Base-by-base conservation (phyloP, 2,113 vertebrate genomes). In the Lagopus muta region DNA sequence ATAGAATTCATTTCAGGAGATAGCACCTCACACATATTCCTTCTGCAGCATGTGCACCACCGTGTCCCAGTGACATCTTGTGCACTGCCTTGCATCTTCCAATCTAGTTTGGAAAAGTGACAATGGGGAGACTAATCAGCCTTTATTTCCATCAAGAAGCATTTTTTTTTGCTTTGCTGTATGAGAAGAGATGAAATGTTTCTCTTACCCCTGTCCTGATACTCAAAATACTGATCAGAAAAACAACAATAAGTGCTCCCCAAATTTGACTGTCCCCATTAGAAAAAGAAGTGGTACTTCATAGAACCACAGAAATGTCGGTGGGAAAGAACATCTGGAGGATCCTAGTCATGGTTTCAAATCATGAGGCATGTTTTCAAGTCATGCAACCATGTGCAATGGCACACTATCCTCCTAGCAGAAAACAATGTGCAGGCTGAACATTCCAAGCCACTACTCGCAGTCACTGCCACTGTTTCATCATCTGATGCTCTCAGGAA, bases 211-310 rank as follows among this genome's bases (percentile, higher is more conserved):
- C 15, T 66, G 16, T 60, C 50, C 43, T 42, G 30, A 60, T 60
- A 18, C 21, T 81, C 21, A 60, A n/a, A 7, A 34, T 76, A 32
- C 27, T 40, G n/a, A 88, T 24, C 1, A 21, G 25, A 54, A 54
- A 66, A 47, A 76, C 12, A 36, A 28, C 69, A 76, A 2, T 43
- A 62, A 42, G 15, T 24, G 95, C 24, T 98, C 93, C 69, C 75
- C 80, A 6, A 94, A 96, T 82, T 96, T 54, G 0, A 89, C 92
- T 42, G 3, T 50, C 15, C 69, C 30, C 20, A 60, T 20, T 3
- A 76, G 34, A 57, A 84, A 65, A 84, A 70, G 5, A 45, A 45
- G 16, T 6, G 57, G 19, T 17, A 34, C 10, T 18, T 47, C 22
- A 34, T 7, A 73, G 36, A 57, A 54, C 17, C 58, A 54, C 25